Evolutionary conservation across 2,888 invertebrate genomes (phyloP).

Genomic region (Oithona nana): DNA sequence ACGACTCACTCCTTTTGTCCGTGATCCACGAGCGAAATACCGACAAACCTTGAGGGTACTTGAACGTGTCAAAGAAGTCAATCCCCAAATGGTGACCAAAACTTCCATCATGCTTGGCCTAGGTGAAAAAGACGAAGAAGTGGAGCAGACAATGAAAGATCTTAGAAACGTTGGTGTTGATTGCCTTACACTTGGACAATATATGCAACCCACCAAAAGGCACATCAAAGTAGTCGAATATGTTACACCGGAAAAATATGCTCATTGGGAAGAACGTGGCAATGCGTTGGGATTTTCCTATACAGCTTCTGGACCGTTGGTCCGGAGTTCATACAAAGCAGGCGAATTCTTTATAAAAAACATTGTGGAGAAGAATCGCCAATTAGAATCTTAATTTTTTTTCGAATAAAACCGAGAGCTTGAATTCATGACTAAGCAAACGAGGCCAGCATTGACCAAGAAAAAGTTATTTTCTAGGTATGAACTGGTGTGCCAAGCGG

Average conservation of each 20-base stretch:
- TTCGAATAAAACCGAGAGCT: no score
- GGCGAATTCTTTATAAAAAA: conserved; percentile 79
- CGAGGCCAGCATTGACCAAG: no score
- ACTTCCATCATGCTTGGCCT: conserved; percentile 95
- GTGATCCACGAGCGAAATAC: conserved; percentile 82
- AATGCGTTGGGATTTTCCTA: conserved; percentile 75
- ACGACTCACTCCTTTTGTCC: conserved; percentile 65
- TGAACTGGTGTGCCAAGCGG: no score
- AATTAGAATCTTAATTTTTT: not conserved
- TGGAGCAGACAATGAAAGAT: conserved; percentile 69
- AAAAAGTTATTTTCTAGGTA: no score
- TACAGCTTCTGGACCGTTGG: conserved; percentile 91
- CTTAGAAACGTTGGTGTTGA: conserved; percentile 64
- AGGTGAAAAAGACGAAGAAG: conserved; percentile 69
- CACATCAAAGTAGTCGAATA: conserved; percentile 79
- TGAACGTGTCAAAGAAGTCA: conserved; percentile 54
- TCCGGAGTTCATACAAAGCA: conserved; percentile 92
- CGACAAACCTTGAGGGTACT: conserved; percentile 70
- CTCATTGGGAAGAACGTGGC: conserved; percentile 56
- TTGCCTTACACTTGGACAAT: conserved; percentile 90
- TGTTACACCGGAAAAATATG: conserved; percentile 80
- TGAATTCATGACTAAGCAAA: no score
- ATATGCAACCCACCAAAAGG: conserved; percentile 96
- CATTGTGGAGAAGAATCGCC: conserved; percentile 39
- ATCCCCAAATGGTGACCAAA: conserved; percentile 74